Evolutionary conservation across 2,113 vertebrate genomes (phyloP), one percentile per base, ranked within the genome.

Genomic region (Cranoglanis bouderius): DNA sequence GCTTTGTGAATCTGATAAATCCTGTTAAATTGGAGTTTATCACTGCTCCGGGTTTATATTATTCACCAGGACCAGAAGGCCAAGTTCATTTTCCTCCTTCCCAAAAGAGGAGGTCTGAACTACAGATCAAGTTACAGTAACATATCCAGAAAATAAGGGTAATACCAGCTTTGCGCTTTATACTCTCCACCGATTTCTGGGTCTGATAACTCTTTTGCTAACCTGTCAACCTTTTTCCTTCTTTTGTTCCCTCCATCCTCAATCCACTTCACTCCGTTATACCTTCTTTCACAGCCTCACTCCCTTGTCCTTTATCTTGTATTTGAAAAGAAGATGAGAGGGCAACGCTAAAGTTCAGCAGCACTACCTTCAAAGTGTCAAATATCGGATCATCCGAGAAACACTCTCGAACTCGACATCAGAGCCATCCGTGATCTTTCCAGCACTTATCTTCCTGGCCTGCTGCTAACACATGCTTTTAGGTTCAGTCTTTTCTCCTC

Each of bases 321-420:
- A 55, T 82, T 72, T 72, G 63, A 88, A 82, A 82, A 82, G 61
- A 43, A 55, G 78, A 82, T 12, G 63, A 82, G 24, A 55, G 51
- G 63, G 53, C 86, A 88, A 46, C 13, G 8, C 81, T 43, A 82
- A 72, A 82, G 78, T 65, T 88, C 59, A 87, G 38, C 86, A n/a
- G 61, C 59, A 18, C 86, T 67, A 70, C 18, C 43, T 81, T 53
- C 86, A 83, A 83, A 61, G 55, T 87, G 86, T 81, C 75, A 82
- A 81, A 82, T 87, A 82, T 70, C 43, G 10, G 46, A 51, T 70
- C 57, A 40, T 70, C 46, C 75, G 29, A 55, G 86, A 82, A 82
- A 82, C 35, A 24, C 74, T 87, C 78, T 51, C 46, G 24, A 24
- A 16, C 46, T 70, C 59, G n/a, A 61, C 86, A 57, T 72, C 86